Base-by-base conservation (phyloP, 2,888 invertebrate genomes). In the Lasioglossum villosulum region DNA sequence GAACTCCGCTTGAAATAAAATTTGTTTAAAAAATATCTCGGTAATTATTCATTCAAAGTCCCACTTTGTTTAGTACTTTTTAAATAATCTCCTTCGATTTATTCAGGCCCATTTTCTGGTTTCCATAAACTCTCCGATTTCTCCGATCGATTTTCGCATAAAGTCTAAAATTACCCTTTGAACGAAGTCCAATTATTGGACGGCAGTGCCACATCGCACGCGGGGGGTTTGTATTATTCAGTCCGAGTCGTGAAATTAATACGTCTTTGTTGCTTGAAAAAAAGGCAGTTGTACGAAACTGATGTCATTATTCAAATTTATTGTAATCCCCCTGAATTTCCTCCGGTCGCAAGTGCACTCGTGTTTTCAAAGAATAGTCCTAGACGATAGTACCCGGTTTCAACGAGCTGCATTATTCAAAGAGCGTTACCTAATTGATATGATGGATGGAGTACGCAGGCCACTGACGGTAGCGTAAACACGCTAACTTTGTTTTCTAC, bases 401-500 rank as follows among this genome's bases (percentile, higher is more conserved):
- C 2, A 34, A 59, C 71, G 52, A 10, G 30, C 42, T 72, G 48
- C 27, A 74, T 74, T 74, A 72, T 78, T 73, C 73, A 66, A 27
- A 14, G 63, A 19, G 48, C 30, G 78, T 72, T 59, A 59, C 12
- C 34, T 19, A 39, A 80, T 68, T 39, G 66, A 73, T 52, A 27
- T 8, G 48, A 37, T 34, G 30, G 8, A 56, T 56, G 14, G 48
- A 37, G 70, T 37, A 63, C 42, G 59, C 45, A 27, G 37, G 27
- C 34, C 37, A 34, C 56, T 63, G 30, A 52, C n/a, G 48, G 19
- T 39, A 66, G 39, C 73, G 70, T 70, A 75, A 71, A 80, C 66
- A 39, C 37, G 70, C 19, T 39, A 27, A 34, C 37, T 39, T 70
- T 23, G 56, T 48, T 59, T 59, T 42, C 8, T 16, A 34, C 16